Base-by-base conservation (phyloP, 2,797 vertebrate species). In the Chelidonichthys spinosus region DNA sequence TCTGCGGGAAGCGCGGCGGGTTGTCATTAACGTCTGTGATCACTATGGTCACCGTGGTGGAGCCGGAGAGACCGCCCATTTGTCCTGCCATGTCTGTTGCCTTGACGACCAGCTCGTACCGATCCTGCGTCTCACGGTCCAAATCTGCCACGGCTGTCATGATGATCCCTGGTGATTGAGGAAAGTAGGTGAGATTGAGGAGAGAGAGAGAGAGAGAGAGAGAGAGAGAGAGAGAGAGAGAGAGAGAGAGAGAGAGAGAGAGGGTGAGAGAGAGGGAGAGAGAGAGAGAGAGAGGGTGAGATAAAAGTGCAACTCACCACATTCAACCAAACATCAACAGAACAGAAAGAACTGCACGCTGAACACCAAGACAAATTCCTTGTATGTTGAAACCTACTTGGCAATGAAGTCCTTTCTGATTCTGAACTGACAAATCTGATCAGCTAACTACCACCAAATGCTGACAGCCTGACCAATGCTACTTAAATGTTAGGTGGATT, bases 51-150 rank as follows among this genome's bases (percentile, higher is more conserved):
- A 99, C 98, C 0, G 98, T 99, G 17, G 97, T 99, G 87, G 98
- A 99, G 63, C 98, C 98, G 0, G 98, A 99, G 76, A 99, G 96
- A 82, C 98, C 98, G 0, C 98, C 98, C 95, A 99, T 93, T 94
- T 99, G 98, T 71, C 98, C 98, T 0, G 97, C 98, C 98, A 99
- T 99, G 93, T 99, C 98, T 1, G 96, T 99, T 43, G 98, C 98
- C 77, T 96, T 97, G 93, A 99, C 96, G 66, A 99, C 98, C 93
- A 99, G 93, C 93, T 99, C 97, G 0, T 99, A 99, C 59, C 97
- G 97, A 90, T 99, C 98, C 93, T 97, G 96, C 0, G 96, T 99
- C 93, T 99, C 98, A 0, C 98, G 96, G 94, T 99, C 98, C 60
- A 99, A 95, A 95, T 99, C 96, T 4, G 97, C 95, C 88, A 99